Evolutionary conservation across 2,888 invertebrate species (phyloP), one percentile per base, ranked within the genome.

Genomic region (Panzeria rudis): DNA sequence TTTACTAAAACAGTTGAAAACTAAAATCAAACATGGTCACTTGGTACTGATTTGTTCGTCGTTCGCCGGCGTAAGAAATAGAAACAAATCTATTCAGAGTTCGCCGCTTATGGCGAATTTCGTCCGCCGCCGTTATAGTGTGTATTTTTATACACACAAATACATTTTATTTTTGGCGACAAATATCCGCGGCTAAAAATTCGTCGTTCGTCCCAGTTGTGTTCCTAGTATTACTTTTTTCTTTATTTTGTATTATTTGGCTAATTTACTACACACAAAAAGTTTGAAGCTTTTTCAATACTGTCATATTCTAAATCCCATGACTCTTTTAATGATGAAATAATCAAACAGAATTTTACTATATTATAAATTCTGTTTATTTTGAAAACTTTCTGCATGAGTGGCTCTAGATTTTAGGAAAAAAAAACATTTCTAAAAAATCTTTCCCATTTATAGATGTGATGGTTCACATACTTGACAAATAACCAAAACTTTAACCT

Each of bases 331-430:
- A 69, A 61, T 47, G 73, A 82, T 82, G 78, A 85, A 82, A 82
- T 75, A 85, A 85, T 82, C 75, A 59, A 75, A 69, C 15, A 29
- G 23, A 54, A 15, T 32, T 72, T 68, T 52, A 23, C 29, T 52
- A 32, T 29, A 15, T 6, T 35, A 23, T 62, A 54, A 54, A 66
- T 50, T 68, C 17, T 20, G 9, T 23, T 32, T 17, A 11, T 71
- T 59, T 54, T 29, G 25, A 73, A 66, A 84, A 64, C 62, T 75
- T 85, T 82, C 59, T 54, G 82, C 85, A 62, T 82, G 64, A 85
- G 82, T 79, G 71, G 52, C 44, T 75, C 50, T 50, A 47, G 54
- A 75, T 61, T 76, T 77, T 59, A 23, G 32, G 41, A 38, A 50
- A 69, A 54, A 47, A 38, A 56, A 29, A 8, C 25, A 62, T 38